Conservation (phyloP, 2,797 vertebrate species). For the Esox lucius region DNA sequence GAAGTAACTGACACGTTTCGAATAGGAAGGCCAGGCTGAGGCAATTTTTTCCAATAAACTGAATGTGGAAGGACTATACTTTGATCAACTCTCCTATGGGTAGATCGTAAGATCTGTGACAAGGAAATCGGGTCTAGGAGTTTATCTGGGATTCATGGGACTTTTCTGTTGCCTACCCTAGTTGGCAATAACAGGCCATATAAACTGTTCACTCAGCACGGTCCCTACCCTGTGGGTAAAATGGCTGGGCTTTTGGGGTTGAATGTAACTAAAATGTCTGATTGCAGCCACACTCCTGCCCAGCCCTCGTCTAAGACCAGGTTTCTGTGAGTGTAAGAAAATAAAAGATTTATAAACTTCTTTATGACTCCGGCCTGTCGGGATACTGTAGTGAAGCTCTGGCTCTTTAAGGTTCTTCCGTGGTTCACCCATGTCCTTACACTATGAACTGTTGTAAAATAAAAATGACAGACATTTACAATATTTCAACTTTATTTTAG, state of each 20-base stretch:
- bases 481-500: no score
- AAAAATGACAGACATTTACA: neutral
- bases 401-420: neutral
- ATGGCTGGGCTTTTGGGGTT: neutral
- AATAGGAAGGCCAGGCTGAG: neutral
- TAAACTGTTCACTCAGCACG: neutral
- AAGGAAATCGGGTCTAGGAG: neutral
- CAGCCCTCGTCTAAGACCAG: neutral
- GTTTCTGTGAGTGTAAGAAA: conserved; percentile 29
- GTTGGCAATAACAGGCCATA: neutral
- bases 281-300: neutral
- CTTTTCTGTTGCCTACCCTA: neutral
- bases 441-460: neutral
- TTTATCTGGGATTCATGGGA: neutral
- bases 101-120: neutral
- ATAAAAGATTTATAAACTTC: conserved; percentile 2
- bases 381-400: conserved; percentile 2
- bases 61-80: neutral
- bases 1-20: neutral
- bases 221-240: neutral
- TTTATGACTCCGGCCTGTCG: no score
- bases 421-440: neutral
- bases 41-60: neutral
- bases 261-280: conserved; percentile 14
- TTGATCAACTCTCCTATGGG: neutral